These are phyloP conservation scores for Laterallus jamaicensis DNA, from an alignment of 2,113 vertebrate species.

Conservation along the genomic window DNA sequence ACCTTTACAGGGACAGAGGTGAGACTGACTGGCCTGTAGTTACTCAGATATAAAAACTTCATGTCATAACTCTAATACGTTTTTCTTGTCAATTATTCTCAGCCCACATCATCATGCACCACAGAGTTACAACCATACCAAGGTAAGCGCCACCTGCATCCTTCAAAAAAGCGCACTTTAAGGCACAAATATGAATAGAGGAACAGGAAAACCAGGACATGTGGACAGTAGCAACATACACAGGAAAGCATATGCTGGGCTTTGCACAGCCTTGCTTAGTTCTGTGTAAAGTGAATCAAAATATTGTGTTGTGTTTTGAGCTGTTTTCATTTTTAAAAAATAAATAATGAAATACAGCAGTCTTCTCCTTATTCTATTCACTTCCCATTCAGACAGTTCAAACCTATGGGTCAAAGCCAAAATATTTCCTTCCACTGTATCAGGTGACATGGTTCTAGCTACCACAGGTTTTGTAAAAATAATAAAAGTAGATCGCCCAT, in stretches of 20 bases:
- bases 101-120: not conserved
- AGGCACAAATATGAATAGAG: not conserved
- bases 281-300: not conserved
- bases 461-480: not conserved
- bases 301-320: not conserved
- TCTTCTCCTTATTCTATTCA: not conserved
- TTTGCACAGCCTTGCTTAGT: not conserved
- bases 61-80: not conserved
- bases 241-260: not conserved
- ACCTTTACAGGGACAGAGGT: no score
- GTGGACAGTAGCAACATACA: rapidly evolving
- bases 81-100: not conserved
- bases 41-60: not conserved
- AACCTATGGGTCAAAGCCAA: not conserved
- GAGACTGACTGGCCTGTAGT: no score
- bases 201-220: not conserved
- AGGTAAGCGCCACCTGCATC: not conserved
- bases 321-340: not conserved
- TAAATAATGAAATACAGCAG: not conserved
- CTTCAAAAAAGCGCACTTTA: not conserved
- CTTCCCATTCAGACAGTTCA: not conserved
- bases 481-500: no score
- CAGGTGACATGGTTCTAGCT: not conserved
- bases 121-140: not conserved
- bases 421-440: not conserved